Base-by-base conservation (phyloP, 1,140 invertebrate species). In the Calephelis nemesis region DNA sequence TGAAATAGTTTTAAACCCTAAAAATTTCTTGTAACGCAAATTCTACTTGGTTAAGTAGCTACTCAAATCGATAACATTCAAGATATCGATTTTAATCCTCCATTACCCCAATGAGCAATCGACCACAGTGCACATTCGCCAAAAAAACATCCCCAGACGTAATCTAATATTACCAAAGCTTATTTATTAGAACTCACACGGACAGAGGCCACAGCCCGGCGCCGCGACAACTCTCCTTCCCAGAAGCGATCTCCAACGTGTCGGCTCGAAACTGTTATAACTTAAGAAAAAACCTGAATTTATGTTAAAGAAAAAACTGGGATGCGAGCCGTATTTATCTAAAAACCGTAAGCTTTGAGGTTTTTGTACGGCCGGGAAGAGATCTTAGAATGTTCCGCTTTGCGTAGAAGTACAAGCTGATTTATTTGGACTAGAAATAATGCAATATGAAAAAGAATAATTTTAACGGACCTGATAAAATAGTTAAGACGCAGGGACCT, bases 151-250 rank as follows among this genome's bases (percentile, higher is more conserved):
- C 79, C 84, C 80, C 72, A 85, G 78, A 85, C 83, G 88, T 91
- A 91, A 91, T 84, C 88, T 88, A 91, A 91, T 91, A 91, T 91
- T 91, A 89, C 84, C 87, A 83, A 84, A 85, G 84, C 81, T 88
- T 91, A 91, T 89, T 90, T 91, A 91, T 90, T 87, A 84, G 84
- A 77, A 60, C 54, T 60, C 54, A 73, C 67, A 74, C 73, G 69
- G 70, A 71, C 65, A 62, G 62, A 73, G 65, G 74, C 71, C 74
- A 39, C 73, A 68, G 67, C 52, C 72, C 81, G 87, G 87, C 86
- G 87, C 89, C 89, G 87, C 81, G 83, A 88, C 88, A 87, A 75
- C 79, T 78, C 77, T 74, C 78, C 83, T 90, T 90, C 87, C 79
- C 79, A 89, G 89, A 90, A 91, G 65, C 70, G 82, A 88, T 74